phyloP scores from a whole-genome alignment of 2,113 vertebrate species.

The Ophthalmolycus amberensis region DNA sequence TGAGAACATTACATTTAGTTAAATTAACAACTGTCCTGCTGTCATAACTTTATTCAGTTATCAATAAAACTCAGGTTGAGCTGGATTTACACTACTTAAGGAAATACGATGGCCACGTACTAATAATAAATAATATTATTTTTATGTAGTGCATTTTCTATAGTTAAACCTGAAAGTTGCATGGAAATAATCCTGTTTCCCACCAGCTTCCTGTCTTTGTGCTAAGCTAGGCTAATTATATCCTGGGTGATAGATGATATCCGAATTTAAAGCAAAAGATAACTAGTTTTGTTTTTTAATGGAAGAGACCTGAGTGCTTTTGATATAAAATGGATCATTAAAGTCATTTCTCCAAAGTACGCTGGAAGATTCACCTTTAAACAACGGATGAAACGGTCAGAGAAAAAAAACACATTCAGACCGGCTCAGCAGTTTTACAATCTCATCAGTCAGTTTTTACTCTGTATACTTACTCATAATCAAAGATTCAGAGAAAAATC shows the following conservation, averaged over 20 bases:
- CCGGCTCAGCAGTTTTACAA: not conserved
- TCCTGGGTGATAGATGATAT: too few relatives aligned
- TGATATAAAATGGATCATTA: not conserved
- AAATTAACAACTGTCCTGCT: not conserved
- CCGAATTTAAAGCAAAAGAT: too few relatives aligned
- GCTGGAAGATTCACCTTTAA: not conserved
- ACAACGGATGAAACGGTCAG: not conserved
- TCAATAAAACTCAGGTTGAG: not conserved
- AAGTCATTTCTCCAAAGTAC: not conserved
- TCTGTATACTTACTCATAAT: not conserved
- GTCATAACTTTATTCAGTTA: not conserved
- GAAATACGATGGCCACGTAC: too few relatives aligned
- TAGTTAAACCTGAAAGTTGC: too few relatives aligned
- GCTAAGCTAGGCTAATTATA: too few relatives aligned
- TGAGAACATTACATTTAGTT: not conserved
- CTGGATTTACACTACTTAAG: not conserved
- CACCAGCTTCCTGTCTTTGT: too few relatives aligned
- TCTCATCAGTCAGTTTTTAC: not conserved
- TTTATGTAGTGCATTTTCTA: too few relatives aligned
- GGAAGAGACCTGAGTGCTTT: not conserved
- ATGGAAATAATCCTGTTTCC: too few relatives aligned
- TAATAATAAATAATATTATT: too few relatives aligned
- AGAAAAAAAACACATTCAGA: not conserved
- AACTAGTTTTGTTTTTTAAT: too few relatives aligned
- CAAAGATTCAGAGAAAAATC: not conserved